These are phyloP conservation scores for Ricordea florida DNA, from an alignment of 92 coral and sea anemone species.

Conservation along the genomic window DNA sequence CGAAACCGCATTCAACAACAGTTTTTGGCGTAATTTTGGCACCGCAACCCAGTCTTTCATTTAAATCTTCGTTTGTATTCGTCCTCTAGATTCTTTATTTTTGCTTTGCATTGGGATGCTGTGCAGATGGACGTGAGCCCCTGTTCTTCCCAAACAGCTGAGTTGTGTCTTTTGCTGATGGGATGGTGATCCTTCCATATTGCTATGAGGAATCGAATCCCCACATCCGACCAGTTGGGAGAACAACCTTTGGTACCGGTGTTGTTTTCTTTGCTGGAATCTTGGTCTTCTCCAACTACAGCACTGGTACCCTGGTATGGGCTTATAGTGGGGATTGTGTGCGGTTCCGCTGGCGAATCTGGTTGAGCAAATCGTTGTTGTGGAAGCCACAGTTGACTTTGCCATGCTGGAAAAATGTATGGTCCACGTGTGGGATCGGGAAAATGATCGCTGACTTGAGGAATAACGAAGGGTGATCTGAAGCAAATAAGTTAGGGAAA, in stretches of 20 bases:
- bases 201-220: slow-evolving; percentile 16
- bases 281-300: too few species aligned
- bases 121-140: slow-evolving; percentile 24
- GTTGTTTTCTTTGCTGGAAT: not conserved
- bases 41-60: not conserved
- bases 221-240: slow-evolving; percentile 47
- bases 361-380: not conserved
- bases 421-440: not conserved
- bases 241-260: not conserved
- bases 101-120: slow-evolving; percentile 53
- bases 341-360: not conserved
- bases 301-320: too few species aligned
- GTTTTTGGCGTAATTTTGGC: slow-evolving; percentile 9
- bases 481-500: too few species aligned
- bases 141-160: slow-evolving; percentile 26
- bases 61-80: slow-evolving; percentile 36
- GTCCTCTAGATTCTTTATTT: slow-evolving; percentile 45
- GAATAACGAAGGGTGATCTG: not conserved
- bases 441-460: not conserved
- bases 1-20: not conserved
- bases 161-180: slow-evolving; percentile 29
- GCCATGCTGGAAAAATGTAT: not conserved
- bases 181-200: slow-evolving; percentile 47
- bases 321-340: too few species aligned
- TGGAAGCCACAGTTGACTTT: slow-evolving; percentile 8